A percentile compares a stretch with the other conserved stretches of the same genome.
Conservation (phyloP, 2,797 vertebrate species). For the Melanotaenia trifasciata region DNA sequence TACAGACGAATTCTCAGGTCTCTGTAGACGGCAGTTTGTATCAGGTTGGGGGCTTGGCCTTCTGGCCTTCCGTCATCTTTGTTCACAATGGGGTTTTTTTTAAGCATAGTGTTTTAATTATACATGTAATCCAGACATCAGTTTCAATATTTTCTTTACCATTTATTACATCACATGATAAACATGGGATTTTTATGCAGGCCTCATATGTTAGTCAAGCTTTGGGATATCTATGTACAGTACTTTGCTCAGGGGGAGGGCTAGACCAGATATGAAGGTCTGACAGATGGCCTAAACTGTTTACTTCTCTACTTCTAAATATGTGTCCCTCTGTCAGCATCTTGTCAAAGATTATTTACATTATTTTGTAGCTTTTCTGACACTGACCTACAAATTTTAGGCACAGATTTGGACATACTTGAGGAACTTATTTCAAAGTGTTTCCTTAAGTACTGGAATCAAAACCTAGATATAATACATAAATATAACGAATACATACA, state of each 20-base stretch:
- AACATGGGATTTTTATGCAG: conserved; percentile 6
- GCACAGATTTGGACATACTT: neutral
- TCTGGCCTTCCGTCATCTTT: neutral
- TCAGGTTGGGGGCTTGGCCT: neutral
- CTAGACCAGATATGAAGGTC: conserved; percentile 41
- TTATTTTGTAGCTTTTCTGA: conserved; percentile 5
- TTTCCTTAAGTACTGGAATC: neutral
- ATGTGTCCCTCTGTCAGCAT: conserved; percentile 58
- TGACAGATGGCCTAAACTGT: conserved; percentile 73
- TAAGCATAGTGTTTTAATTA: conserved; percentile 5
- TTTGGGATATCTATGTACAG: conserved; percentile 55
- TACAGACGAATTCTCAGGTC: neutral
- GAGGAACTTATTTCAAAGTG: neutral
- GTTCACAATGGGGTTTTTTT: conserved; percentile 2
- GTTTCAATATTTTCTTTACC: neutral
- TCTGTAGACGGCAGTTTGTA: neutral
- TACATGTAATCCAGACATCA: neutral
- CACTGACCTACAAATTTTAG: conserved; percentile 13
- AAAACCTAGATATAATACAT: neutral
- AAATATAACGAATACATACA: neutral
- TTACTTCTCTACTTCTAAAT: conserved; percentile 65
- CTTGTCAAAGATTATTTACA: neutral
- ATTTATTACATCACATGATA: neutral
- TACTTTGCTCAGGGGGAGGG: conserved; percentile 46
- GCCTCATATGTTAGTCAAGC: conserved; percentile 24